Evolutionary conservation across 2,888 invertebrate genomes (phyloP), one percentile per base, ranked within the genome.

Genomic region (Pheosia tremula): DNA sequence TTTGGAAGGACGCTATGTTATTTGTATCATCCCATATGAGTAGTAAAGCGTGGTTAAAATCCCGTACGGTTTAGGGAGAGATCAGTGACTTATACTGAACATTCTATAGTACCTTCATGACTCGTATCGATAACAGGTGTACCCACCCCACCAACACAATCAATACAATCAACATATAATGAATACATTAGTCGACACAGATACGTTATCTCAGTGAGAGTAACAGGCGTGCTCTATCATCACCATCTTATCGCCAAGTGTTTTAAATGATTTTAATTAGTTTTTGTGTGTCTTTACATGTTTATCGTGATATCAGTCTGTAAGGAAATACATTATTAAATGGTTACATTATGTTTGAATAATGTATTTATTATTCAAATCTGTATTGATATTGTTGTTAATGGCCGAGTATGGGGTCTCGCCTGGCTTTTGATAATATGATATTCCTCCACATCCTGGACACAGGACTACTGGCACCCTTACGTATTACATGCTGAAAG

Each of bases 201-300:
- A 10, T 37, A 53, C n/a, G n/a, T 55, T 53, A 53, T 53, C 53
- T 24, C 8, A 5, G 55, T 7, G 39, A 55, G 55, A 55, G 55
- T 39, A 39, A 13, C 8, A 8, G 53, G 8, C 24, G n/a, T 13
- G 39, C n/a, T 50, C 50, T 50, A 39, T 55, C 55, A 4, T 5
- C 6, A 7, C 38, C 38, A 55, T 55, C n/a, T 55, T 39, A 55
- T 55, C 55, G 39, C n/a, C 11, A 3, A 13, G 39, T 55, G 55
- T 55, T 55, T 55, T n/a, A 55, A 53, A 54, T 59, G 24, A 54
- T 59, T 53, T 54, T 59, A 59, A 54, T 53, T 54, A 54, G 43
- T 50, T 55, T 55, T 39, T 38, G 5, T 37, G 10, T 58, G 57
- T 58, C 37, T 39, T 38, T 57, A 52, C 13, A 52, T 52, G 52